Evolutionary conservation across 2,797 vertebrate species (phyloP).

Genomic region (Nannoperca australis): DNA sequence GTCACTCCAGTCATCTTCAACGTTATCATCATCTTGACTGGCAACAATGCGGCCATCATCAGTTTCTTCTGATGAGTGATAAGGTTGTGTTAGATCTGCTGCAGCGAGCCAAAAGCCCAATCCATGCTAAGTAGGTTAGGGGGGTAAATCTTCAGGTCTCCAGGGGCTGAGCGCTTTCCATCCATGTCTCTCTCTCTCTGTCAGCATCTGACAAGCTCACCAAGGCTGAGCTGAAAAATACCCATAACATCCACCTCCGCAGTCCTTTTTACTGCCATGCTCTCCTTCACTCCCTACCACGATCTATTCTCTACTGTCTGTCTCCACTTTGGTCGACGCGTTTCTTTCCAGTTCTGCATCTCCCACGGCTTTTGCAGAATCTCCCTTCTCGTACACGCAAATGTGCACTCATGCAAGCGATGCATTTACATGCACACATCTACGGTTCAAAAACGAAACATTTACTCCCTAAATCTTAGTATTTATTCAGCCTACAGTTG

Average conservation of each 20-base stretch:
- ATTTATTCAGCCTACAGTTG: slow-evolving; percentile 44
- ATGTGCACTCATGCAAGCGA: slow-evolving; percentile 16
- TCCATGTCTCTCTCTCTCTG: slow-evolving; percentile 69
- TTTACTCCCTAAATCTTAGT: slow-evolving; percentile 28
- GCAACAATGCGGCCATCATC: slow-evolving; percentile 52
- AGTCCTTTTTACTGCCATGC: slow-evolving; percentile 67
- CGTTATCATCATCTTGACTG: slow-evolving; percentile 59
- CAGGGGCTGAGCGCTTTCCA: slow-evolving; percentile 64
- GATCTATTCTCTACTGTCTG: slow-evolving; percentile 70
- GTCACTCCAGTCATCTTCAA: slow-evolving; percentile 44
- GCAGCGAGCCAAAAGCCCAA: slow-evolving; percentile 61
- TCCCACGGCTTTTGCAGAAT: slow-evolving; percentile 33
- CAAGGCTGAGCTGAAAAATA: slow-evolving; percentile 74
- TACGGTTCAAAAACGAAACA: slow-evolving; percentile 16
- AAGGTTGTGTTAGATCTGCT: slow-evolving; percentile 64
- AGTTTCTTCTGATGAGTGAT: slow-evolving; percentile 60
- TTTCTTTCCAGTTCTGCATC: slow-evolving; percentile 52
- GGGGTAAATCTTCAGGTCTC: slow-evolving; percentile 80
- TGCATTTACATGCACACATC: slow-evolving; percentile 16
- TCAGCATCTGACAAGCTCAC: slow-evolving; percentile 78
- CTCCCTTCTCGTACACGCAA: slow-evolving; percentile 27
- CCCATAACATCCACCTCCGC: slow-evolving; percentile 70
- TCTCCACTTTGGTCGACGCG: slow-evolving; percentile 58
- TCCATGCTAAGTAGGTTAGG: slow-evolving; percentile 81
- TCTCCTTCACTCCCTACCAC: slow-evolving; percentile 66